These are phyloP conservation scores for Alectura lathami DNA, from an alignment of 2,113 vertebrate species.

Conservation along the genomic window DNA sequence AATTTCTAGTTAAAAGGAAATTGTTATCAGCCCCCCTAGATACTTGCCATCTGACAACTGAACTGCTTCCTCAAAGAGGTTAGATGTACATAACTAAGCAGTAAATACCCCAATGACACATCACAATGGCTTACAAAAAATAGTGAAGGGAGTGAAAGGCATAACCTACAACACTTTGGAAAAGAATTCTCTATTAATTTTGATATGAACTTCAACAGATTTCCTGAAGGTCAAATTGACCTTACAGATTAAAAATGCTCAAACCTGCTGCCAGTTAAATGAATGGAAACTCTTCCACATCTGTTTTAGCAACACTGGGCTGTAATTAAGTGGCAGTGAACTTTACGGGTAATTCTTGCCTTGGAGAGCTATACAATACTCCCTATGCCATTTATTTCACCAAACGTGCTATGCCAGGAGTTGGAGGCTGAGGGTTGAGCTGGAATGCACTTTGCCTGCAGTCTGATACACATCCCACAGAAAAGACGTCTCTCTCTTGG, in stretches of 20 bases:
- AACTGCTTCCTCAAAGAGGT: conserved; percentile 64
- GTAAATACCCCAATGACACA: conserved; percentile 44
- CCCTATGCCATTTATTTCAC: not conserved
- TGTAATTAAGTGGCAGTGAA: not conserved
- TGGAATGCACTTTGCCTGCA: not conserved
- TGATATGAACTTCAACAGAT: not conserved
- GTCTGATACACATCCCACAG: not conserved
- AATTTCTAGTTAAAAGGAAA: conserved; percentile 57
- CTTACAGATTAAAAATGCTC: not conserved
- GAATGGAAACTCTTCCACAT: not conserved
- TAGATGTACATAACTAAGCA: conserved; percentile 56
- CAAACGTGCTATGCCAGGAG: not conserved
- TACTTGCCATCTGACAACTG: conserved; percentile 62
- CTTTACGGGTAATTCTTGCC: not conserved
- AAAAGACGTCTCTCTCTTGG: not conserved
- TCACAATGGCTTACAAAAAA: conserved; percentile 17
- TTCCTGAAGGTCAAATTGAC: not conserved
- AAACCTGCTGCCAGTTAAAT: not conserved
- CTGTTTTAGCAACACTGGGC: not conserved
- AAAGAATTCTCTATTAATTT: conserved; percentile 23
- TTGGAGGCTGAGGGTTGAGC: not conserved
- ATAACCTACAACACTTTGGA: conserved; percentile 9
- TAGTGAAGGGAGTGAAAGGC: not conserved
- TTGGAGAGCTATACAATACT: not conserved
- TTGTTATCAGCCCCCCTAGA: conserved; percentile 56